Evolutionary conservation across 1,140 invertebrate species (phyloP).

Genomic region (Thrips palmi): DNA sequence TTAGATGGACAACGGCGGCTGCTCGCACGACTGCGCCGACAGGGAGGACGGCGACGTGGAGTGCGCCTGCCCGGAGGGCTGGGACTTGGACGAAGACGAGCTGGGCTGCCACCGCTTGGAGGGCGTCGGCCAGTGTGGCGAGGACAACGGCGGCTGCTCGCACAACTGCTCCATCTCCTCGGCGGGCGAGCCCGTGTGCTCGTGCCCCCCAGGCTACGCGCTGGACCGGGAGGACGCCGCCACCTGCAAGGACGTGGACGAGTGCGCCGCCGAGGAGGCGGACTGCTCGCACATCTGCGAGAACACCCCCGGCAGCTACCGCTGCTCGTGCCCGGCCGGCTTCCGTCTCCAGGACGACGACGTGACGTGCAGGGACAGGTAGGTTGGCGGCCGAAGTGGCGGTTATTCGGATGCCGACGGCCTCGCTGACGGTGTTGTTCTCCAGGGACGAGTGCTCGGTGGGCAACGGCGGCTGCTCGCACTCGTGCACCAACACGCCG

Average conservation of each 20-base stretch:
- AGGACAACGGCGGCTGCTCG: slow-evolving; percentile 39
- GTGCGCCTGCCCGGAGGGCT: slow-evolving; percentile 26
- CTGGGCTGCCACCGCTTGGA: not conserved
- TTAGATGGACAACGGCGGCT: too few relatives aligned
- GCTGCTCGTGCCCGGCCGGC: slow-evolving; percentile 33
- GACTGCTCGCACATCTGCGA: slow-evolving; percentile 24
- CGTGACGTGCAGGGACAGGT: not conserved
- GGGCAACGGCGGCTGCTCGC: slow-evolving; percentile 21
- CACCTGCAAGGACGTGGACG: slow-evolving; percentile 36
- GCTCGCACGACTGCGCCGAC: too few relatives aligned
- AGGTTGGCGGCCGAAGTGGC: not conserved
- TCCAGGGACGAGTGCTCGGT: too few relatives aligned
- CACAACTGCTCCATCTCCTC: too few relatives aligned
- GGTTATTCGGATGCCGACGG: not conserved
- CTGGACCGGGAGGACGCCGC: slow-evolving; percentile 36
- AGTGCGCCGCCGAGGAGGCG: slow-evolving; percentile 24
- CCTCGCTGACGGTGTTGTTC: slow-evolving; percentile 4
- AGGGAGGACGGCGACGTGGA: slow-evolving; percentile 35
- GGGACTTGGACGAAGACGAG: not conserved
- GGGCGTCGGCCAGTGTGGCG: slow-evolving; percentile 20
- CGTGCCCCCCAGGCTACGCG: slow-evolving; percentile 40
- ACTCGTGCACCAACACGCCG: slow-evolving; percentile 30
- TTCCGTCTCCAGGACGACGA: slow-evolving; percentile 11
- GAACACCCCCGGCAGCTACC: slow-evolving; percentile 32
- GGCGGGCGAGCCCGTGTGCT: too few relatives aligned